Base-by-base conservation (phyloP, 2,797 vertebrate species). In the Pseudomugil tenellus region DNA sequence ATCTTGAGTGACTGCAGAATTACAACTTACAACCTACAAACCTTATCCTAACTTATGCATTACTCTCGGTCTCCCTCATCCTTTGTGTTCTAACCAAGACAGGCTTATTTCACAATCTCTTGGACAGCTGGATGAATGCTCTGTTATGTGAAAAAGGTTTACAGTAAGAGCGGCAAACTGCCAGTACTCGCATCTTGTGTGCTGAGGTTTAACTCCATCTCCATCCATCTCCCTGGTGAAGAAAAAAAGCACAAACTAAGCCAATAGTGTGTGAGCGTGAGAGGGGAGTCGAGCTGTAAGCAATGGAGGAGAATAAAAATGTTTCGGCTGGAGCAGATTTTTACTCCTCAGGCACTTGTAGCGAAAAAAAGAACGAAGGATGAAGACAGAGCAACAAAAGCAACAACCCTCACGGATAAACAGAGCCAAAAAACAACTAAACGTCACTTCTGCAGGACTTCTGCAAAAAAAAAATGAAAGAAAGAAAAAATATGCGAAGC, bases 341-440 rank as follows among this genome's bases (percentile, higher is more conserved):
- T 79, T 66, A 43, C 48, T 78, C 74, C 73, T 77, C 43, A 10
- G 74, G 76, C 34, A 3, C 14, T 76, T 72, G 55, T 53, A 85
- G 52, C 49, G 29, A 62, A 53, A 74, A 43, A 21, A 52, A 53
- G 31, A 67, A 54, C 35, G 17, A 26, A 26, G 26, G 54, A 71
- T 75, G 49, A 80, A 75, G 35, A 70, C 53, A 43, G 17, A 82
- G 61, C 39, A 55, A 32, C 29, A 26, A 64, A 70, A 74, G 58
- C 51, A 67, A 35, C 19, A 41, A 46, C 26, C 17, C 6, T 67
- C 25, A 39, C 34, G 60, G 56, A 73, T 58, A 78, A 26, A 43
- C 3, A 19, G 54, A 49, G 43, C 39, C 25, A 74, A 69, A 76
- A 60, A 58, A 58, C 34, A 75, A 34, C 34, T 61, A 64, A 72